A percentile compares a stretch with the other conserved stretches of the same genome.
These are phyloP conservation scores for Campoplex capitator DNA, from an alignment of 2,888 invertebrate genomes.

Conservation along the genomic window DNA sequence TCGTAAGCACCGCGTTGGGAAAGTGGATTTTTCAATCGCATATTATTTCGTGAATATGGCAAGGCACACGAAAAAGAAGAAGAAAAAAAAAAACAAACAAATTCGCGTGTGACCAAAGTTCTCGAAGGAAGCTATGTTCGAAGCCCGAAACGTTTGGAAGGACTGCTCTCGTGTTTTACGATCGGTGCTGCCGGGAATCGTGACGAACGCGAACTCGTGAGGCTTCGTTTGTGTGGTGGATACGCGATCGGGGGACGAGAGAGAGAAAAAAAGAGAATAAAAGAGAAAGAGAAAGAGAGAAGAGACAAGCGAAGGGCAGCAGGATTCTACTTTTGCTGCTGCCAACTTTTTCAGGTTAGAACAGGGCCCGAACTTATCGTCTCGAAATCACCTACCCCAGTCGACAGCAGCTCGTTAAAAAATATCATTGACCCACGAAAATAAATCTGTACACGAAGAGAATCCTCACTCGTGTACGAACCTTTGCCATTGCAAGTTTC, in stretches of 20 bases:
- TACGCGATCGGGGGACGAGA: constrained; percentile 22
- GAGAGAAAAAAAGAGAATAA: constrained; percentile 30
- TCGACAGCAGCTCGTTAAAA: neutral
- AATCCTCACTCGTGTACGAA: neutral
- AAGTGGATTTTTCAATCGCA: constrained; percentile 79
- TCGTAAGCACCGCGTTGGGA: constrained; percentile 78
- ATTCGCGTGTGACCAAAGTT: neutral
- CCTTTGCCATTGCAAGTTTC: neutral
- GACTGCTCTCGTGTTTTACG: constrained; percentile 31
- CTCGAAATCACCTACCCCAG: constrained; percentile 23
- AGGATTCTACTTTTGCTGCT: constrained; percentile 61
- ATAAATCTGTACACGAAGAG: neutral
- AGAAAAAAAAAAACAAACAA: neutral
- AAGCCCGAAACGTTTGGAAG: constrained; percentile 42
- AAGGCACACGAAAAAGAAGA: neutral
- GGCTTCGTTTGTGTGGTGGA: constrained; percentile 10
- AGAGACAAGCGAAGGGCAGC: constrained; percentile 62
- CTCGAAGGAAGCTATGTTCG: constrained; percentile 40
- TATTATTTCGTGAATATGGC: constrained; percentile 50
- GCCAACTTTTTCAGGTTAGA: constrained; percentile 49
- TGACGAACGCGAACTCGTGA: constrained; percentile 8
- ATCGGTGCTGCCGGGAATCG: constrained; percentile 36
- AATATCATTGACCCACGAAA: neutral
- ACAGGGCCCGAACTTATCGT: constrained; percentile 57
- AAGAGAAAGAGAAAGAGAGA: constrained; percentile 30